Base-by-base conservation (phyloP, 2,113 vertebrate species). In the Aix galericulata region DNA sequence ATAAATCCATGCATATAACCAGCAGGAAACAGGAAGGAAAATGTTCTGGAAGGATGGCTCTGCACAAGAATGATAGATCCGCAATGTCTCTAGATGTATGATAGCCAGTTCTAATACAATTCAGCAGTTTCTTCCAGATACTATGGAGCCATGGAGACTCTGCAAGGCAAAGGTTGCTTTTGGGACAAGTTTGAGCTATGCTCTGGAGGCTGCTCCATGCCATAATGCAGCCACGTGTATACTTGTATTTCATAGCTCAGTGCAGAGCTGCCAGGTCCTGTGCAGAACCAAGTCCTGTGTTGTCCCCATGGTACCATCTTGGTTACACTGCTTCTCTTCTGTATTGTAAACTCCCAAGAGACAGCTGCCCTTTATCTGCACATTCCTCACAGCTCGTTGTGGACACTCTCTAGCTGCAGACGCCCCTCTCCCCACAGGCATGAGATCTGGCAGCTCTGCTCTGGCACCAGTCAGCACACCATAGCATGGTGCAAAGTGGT, bases 351-450 rank as follows among this genome's bases (percentile, higher is more conserved):
- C 6, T 20, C n/a, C n/a, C 13, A 11, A 13, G 59, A 23, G 36
- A 63, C 26, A 14, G 0, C 6, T 31, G 40, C 44, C 44, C 42
- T 44, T 38, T 36, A 8, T 8, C 17, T 62, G 55, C 73, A 13
- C 5, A 0, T 63, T 73, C 17, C 50, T 32, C 0, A 0, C 31
- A 60, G 77, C 80, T 64, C 38, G 1, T 27, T n/a, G 38, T 0
- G 1, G 69, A 8, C 56, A 3, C 0, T n/a, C 53, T 2, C 11
- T 32, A 1, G 42, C 0, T 18, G 9, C 25, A 71, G 72, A 16
- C 8, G 22, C 0, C 0, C 12, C 52, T 76, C 13, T 92, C 42
- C 42, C 44, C 17, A 2, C 16, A 0, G 3, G 15, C 42, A 46
- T 38, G 52, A 82, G 42, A 34, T 18, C 7, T 2, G 4, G 25